Evolutionary conservation across 2,797 vertebrate species (phyloP), one percentile per base, ranked within the genome.

Genomic region (Benthosema pterotum): DNA sequence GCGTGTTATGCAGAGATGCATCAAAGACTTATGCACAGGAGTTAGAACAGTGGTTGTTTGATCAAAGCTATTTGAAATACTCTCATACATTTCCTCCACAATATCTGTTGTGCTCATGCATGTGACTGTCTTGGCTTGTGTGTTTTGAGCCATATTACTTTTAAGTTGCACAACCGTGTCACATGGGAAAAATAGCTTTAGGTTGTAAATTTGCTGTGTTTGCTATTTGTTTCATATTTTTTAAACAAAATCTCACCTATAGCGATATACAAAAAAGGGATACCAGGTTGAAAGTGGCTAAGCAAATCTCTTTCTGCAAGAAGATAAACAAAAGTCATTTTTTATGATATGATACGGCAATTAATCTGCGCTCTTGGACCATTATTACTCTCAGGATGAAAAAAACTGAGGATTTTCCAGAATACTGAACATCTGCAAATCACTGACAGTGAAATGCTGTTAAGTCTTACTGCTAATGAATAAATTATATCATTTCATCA

Each of bases 401-500:
- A 32, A 2, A 32, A 6, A 28, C 4, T 32, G 32, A 19, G 17
- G 18, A 22, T 46, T 46, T n/a, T 46, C 48, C 15, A 12, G 15
- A 43, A 28, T 13, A 22, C 43, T 14, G 55, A 15, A 50, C 22
- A 65, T 65, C 47, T 48, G 32, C 54, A 22, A 64, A 71, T 78
- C 19, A 42, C 54, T 75, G 13, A 65, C n/a, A 38, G 46, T 56
- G 66, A 72, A 83, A 67, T 25, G 57, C 47, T 61, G 78, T 65
- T 52, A 57, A 83, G 74, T 81, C 71, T 69, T 71, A 67, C 75
- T 75, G 64, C 45, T 83, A 68, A 91, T 92, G 87, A 92, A 92
- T 92, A 89, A 91, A 89, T 92, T n/a, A 92, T 81, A 67, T 28
- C 63, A 69, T 89, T 89, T 75, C 75, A 78, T 82, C 83, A 56